Base-by-base conservation (phyloP, 2,797 vertebrate genomes). In the Hippopotamyrus pictus region DNA sequence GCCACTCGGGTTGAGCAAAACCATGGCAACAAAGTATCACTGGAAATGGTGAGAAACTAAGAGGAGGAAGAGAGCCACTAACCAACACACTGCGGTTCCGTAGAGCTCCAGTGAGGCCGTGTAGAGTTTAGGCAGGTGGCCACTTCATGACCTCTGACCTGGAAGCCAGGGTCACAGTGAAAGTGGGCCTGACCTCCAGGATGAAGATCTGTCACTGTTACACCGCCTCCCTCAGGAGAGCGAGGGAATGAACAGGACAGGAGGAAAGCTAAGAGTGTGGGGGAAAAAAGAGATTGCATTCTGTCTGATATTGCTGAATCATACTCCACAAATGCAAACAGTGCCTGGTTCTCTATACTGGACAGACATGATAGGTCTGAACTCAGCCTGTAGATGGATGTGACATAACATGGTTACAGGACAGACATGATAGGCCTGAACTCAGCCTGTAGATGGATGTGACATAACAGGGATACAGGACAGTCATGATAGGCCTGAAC, bases 181-280 rank as follows among this genome's bases (percentile, higher is more conserved):
- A 98, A 98, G 92, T 97, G 96, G 41, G 97, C 97, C 86, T 95
- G 95, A 89, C 97, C 98, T 22, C 97, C 97, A 0, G 98, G 97
- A 89, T 98, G 97, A 91, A 98, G 96, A 90, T 97, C 97, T 0
- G 96, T 98, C 90, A 98, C 97, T 0, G 96, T 97, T 90, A 98
- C 97, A 0, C 97, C 97, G 0, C 98, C 98, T 0, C 96, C 96
- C 90, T 96, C 95, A 3, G 97, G 97, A 76, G 96, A 97, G 48
- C 92, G 93, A 48, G 98, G 97, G 90, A 98, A 97, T 3, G 96
- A 95, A 3, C 98, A 98, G 93, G 97, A 97, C 90, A 98, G 94
- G 85, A 97, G 96, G 86, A 97, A 98, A 12, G 97, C 98, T 98
- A 94, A 82, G 29, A 87, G 89, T 44, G 2, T 6, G 57, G 48